Evolutionary conservation across 2,797 vertebrate species (phyloP).

Genomic region (Glossophaga mutica): DNA sequence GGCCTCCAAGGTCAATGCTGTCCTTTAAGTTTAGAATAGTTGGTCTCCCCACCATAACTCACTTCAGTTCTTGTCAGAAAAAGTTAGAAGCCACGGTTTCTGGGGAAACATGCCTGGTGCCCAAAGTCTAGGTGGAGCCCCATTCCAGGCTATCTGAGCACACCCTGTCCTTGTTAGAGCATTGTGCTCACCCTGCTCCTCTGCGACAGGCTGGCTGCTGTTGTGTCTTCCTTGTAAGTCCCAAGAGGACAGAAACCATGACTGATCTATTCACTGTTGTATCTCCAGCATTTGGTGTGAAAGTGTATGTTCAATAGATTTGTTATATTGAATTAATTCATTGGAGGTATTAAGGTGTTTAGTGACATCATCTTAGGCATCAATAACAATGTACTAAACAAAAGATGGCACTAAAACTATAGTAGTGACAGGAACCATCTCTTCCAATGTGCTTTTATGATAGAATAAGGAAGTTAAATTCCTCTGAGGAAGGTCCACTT

Average conservation of each 20-base stretch:
- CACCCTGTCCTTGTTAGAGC: background rate
- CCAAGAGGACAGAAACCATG: background rate
- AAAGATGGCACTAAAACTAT: background rate
- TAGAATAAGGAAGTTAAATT: background rate
- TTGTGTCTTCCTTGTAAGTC: background rate
- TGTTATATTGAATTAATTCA: constrained; percentile 48
- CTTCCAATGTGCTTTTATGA: background rate
- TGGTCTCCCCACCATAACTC: background rate
- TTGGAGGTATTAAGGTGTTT: constrained; percentile 14
- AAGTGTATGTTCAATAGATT: constrained; percentile 16
- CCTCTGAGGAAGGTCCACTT: background rate
- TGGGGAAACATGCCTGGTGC: background rate
- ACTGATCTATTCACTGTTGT: background rate
- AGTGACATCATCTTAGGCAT: constrained; percentile 16
- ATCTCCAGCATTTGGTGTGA: background rate
- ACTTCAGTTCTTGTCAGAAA: background rate
- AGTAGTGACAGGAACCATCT: background rate
- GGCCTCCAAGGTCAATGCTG: background rate
- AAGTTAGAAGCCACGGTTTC: background rate
- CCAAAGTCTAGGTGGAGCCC: background rate
- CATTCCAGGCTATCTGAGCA: background rate
- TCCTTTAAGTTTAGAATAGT: background rate
- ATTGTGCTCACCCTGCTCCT: too few relatives aligned
- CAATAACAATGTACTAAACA: background rate
- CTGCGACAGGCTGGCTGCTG: background rate